A percentile compares a stretch with the other conserved stretches of the same genome.
phyloP scores from a whole-genome alignment of 2,113 vertebrate genomes.

The Ictidomys tridecemlineatus region DNA sequence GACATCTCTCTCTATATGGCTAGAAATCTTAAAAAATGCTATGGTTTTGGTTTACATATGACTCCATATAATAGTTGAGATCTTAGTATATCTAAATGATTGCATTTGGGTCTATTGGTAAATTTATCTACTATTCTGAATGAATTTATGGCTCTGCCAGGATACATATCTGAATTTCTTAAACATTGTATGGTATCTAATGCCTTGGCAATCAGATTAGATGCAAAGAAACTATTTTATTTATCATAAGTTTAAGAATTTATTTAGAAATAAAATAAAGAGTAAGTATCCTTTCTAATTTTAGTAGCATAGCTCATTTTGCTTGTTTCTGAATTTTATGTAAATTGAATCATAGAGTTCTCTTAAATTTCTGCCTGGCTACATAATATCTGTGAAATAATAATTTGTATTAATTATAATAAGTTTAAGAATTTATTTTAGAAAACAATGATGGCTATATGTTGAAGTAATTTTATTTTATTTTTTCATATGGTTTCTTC shows the following conservation, averaged over 20 bases:
- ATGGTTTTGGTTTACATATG: background rate
- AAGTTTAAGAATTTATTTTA: constrained; percentile 1
- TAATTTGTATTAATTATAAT: constrained; percentile 19
- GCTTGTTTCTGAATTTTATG: background rate
- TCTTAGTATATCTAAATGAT: background rate
- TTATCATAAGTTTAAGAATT: background rate
- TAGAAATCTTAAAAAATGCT: background rate
- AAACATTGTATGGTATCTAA: background rate
- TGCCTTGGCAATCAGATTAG: background rate
- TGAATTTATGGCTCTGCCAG: background rate
- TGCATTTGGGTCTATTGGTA: background rate
- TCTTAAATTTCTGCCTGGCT: background rate
- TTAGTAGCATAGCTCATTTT: background rate
- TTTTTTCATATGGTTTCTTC: background rate
- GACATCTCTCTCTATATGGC: background rate
- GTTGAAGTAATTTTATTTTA: constrained; percentile 20
- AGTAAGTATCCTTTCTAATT: background rate
- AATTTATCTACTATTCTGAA: background rate
- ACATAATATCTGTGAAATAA: background rate
- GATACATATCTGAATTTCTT: background rate
- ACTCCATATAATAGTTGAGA: background rate
- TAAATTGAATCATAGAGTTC: background rate
- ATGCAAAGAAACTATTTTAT: constrained; percentile 27
- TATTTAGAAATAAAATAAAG: background rate
- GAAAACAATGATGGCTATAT: background rate